Evolutionary conservation across 30 jellyfish, hydroid and myxozoan genomes (phyloP), one percentile per base, ranked within the genome.

Genomic region (Mastigias papua): DNA sequence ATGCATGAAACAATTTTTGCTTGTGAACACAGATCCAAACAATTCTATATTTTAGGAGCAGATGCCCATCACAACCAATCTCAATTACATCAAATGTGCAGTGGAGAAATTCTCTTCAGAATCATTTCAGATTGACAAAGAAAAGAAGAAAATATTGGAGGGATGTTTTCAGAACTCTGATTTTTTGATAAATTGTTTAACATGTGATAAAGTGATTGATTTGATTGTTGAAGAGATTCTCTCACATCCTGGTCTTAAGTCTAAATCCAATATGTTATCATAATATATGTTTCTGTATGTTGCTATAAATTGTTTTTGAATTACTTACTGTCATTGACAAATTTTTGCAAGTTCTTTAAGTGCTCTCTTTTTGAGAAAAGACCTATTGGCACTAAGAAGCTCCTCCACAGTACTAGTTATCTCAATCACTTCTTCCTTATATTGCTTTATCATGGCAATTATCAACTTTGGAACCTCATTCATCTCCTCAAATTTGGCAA

Each of bases 361-460:
- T 4, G 90, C 90, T 26, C 30, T 20, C 50, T 62, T 80, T 37
- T 80, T 80, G 27, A 80, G 34, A 63, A 80, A 80, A 16, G 90
- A 50, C 37, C 35, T 9, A 27, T 80, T 80, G 20, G 63, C 63
- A 15, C 33, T 68, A 21, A 80, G 70, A 25, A 80, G 48, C 2
- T 1, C 33, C 0, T 50, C 34, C 22, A 80, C n/a, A 19, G n/a
- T 46, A 15, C 35, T 66, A 7, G 34, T 15, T 5, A 42, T 13
- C 21, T 32, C 54, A 3, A 35, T 33, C 30, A 64, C 62, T 46
- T 65, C 78, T 0, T 0, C 31, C 62, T 80, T 80, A 17, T 64
- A 64, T 6, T 62, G 72, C 63, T 80, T 80, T 3, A 54, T 21
- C 81, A 80, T 19, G 31, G 63, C 49, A 23, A 80, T 2, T 11